phyloP scores from a whole-genome alignment of 2,888 invertebrate species.

The Oasisia sp. region DNA sequence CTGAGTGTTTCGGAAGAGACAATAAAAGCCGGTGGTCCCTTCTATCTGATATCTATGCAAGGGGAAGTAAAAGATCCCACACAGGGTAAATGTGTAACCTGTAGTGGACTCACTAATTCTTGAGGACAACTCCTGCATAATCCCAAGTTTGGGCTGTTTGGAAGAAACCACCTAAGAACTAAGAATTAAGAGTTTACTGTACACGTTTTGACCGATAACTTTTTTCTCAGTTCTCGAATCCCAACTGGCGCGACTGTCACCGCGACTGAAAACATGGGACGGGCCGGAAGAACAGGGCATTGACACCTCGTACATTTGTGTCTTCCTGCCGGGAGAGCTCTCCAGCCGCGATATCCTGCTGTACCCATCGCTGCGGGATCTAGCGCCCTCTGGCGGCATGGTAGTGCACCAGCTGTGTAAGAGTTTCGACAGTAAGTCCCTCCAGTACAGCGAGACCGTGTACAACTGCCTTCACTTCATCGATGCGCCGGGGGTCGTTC shows the following conservation, averaged over 20 bases:
- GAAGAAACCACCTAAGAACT: too few relatives aligned
- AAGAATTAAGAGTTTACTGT: too few relatives aligned
- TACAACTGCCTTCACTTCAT: background rate
- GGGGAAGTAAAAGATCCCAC: too few relatives aligned
- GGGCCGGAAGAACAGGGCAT: background rate
- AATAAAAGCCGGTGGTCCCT: too few relatives aligned
- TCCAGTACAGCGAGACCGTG: background rate
- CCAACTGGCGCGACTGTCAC: background rate
- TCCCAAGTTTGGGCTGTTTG: too few relatives aligned
- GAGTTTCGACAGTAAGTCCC: background rate
- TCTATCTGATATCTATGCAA: too few relatives aligned
- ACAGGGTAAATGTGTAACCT: too few relatives aligned
- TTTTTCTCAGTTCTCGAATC: background rate
- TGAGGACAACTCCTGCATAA: too few relatives aligned
- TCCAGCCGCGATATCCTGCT: background rate
- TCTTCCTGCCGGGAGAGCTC: slow-evolving; percentile 1
- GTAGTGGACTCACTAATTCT: too few relatives aligned
- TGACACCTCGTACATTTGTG: background rate
- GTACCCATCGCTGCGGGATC: background rate
- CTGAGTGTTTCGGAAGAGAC: too few relatives aligned
- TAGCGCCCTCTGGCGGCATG: background rate
- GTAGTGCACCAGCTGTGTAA: background rate
- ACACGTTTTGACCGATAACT: too few relatives aligned
- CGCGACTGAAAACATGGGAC: background rate
- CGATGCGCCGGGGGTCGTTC: background rate